Evolutionary conservation across 1,140 invertebrate genomes (phyloP).

Genomic region (Heliconius congener): DNA sequence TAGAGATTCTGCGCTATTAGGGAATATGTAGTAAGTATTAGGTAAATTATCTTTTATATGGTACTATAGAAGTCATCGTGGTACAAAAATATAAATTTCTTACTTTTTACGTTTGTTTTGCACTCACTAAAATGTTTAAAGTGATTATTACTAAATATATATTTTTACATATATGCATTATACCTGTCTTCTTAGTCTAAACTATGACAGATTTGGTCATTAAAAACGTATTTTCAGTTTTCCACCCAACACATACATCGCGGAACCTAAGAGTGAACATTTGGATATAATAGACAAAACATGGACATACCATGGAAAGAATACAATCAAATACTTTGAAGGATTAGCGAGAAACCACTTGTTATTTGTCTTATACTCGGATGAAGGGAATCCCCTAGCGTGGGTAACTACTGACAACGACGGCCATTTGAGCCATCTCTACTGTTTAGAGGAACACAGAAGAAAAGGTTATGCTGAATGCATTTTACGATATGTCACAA

Average conservation of each 20-base stretch:
- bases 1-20: conserved; percentile 28
- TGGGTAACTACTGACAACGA: conserved; percentile 37
- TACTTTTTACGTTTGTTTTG: too few species aligned
- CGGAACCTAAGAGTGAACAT: conserved; percentile 40
- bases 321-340: conserved; percentile 39
- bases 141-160: too few species aligned
- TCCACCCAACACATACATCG: conserved; percentile 45
- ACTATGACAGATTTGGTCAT: not conserved
- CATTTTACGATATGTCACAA: conserved; percentile 45
- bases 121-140: too few species aligned
- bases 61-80: too few species aligned
- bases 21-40: conserved; percentile 36
- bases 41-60: too few species aligned
- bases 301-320: conserved; percentile 43
- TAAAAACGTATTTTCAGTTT: conserved; percentile 15
- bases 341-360: conserved; percentile 38
- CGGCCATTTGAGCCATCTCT: conserved; percentile 48
- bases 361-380: conserved; percentile 45
- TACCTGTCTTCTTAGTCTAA: too few species aligned
- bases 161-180: too few species aligned
- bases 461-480: conserved; percentile 52
- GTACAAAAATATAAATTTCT: too few species aligned
- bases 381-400: conserved; percentile 40
- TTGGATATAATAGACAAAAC: conserved; percentile 46
- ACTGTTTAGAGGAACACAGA: conserved; percentile 47